These are phyloP conservation scores for Listronotus oregonensis DNA, from an alignment of 1,140 invertebrate species.

Conservation along the genomic window DNA sequence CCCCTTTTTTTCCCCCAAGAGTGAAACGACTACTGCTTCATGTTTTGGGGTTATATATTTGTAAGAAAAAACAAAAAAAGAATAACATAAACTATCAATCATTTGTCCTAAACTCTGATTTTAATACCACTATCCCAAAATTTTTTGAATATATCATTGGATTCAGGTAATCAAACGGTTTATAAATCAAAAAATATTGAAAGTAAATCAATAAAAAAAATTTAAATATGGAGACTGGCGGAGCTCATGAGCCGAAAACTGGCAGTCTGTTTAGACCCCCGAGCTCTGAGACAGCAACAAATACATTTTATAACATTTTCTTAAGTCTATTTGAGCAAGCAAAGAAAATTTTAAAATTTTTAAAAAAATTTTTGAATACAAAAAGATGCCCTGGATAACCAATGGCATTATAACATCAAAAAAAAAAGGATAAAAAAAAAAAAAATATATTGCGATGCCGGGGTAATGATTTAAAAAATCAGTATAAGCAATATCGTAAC, in stretches of 20 bases:
- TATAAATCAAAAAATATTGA: no score
- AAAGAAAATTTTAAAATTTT: not conserved
- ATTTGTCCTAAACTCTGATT: slow-evolving; percentile 1
- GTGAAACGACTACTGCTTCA: not conserved
- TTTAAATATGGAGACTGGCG: no score
- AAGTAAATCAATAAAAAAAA: no score
- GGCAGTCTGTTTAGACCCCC: no score
- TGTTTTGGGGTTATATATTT: slow-evolving; percentile 16
- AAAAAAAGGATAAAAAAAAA: no score
- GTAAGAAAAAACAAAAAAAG: not conserved
- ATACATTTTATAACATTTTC: no score
- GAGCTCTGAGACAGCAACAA: no score
- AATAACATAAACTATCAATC: not conserved
- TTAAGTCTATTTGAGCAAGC: not conserved
- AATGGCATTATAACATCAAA: not conserved
- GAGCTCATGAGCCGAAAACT: no score
- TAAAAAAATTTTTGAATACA: no score
- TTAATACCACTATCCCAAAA: slow-evolving; percentile 3
- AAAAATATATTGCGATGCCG: no score
- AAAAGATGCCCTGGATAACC: not conserved
- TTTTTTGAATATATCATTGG: not conserved
- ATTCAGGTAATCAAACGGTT: not conserved
- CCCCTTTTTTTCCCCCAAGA: not conserved
- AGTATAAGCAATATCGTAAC: no score
- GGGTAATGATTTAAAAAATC: no score